Percentiles rank a stretch among this genome's conserved stretches.
phyloP scores from a whole-genome alignment of 2,888 invertebrate genomes.

The Clanis bilineata region DNA sequence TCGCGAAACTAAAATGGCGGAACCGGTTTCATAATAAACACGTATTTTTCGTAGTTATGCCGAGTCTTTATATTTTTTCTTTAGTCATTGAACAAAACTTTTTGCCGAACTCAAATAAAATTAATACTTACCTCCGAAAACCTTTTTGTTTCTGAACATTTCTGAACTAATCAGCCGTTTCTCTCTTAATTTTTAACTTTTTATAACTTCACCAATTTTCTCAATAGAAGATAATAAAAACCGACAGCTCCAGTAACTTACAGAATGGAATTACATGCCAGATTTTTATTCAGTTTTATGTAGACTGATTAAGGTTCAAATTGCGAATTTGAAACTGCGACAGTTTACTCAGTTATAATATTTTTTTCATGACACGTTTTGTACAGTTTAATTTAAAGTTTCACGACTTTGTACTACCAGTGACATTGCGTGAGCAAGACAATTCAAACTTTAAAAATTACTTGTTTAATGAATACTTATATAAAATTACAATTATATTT shows the following conservation, averaged over 20 bases:
- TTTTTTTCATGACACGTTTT: not conserved
- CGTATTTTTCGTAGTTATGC: no score
- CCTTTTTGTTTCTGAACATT: constrained; percentile 7
- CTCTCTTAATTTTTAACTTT: constrained; percentile 3
- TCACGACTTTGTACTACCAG: not conserved
- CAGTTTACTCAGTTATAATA: not conserved
- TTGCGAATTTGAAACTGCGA: not conserved
- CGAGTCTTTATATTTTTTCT: no score
- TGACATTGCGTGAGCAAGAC: not conserved
- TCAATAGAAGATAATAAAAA: constrained; percentile 2
- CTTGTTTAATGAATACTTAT: not conserved
- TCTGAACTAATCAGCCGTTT: constrained; percentile 10
- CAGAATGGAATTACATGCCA: not conserved
- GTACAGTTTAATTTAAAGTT: constrained; percentile 4
- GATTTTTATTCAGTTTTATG: not conserved
- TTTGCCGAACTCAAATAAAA: constrained; percentile 3
- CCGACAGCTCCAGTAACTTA: not conserved
- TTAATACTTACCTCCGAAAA: constrained; percentile 5
- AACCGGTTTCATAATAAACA: no score
- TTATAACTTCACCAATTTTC: constrained; percentile 1
- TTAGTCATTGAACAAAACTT: not conserved
- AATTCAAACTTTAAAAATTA: not conserved
- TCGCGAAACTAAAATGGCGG: no score
- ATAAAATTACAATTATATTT: not conserved
- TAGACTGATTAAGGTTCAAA: not conserved